phyloP scores from a whole-genome alignment of 2,888 invertebrate genomes.

The Aleiodes alternator region DNA sequence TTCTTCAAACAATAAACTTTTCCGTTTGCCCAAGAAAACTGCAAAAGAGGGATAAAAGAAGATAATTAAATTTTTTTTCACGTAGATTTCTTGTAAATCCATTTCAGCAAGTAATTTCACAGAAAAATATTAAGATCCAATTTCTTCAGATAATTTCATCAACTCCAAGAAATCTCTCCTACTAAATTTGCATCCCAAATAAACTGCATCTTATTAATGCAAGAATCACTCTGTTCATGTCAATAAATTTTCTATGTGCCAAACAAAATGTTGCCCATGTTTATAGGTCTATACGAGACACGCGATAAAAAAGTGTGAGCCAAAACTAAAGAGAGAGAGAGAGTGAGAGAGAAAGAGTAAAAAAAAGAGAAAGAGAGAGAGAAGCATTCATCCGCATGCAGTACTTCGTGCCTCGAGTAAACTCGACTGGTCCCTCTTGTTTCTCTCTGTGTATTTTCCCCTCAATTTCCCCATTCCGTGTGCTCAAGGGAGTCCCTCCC shows the following conservation, averaged over 20 bases:
- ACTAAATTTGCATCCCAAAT: too few species aligned
- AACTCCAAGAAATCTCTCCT: too few species aligned
- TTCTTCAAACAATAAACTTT: too few species aligned
- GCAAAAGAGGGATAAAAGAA: too few species aligned
- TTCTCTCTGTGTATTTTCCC: conserved; percentile 42
- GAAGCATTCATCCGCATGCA: conserved; percentile 28
- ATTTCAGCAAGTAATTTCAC: too few species aligned
- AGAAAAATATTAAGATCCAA: too few species aligned
- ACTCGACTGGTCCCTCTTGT: conserved; percentile 9
- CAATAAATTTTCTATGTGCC: neutral
- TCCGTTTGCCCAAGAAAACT: too few species aligned
- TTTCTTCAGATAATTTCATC: too few species aligned
- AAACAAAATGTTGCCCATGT: conserved; percentile 27
- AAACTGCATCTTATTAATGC: neutral
- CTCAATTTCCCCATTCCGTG: conserved; percentile 19
- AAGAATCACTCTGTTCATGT: conserved; percentile 1
- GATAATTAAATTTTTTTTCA: too few species aligned
- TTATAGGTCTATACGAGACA: conserved; percentile 1
- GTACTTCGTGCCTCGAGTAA: conserved; percentile 16
- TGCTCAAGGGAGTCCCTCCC: conserved; percentile 9
- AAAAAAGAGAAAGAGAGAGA: conserved; percentile 21
- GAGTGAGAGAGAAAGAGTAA: too few species aligned
- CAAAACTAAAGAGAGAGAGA: conserved; percentile 25
- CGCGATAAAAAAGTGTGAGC: conserved; percentile 28
- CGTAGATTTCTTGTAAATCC: too few species aligned